These are phyloP conservation scores for Orgyia antiqua DNA, from an alignment of 2,888 invertebrate species.

Conservation along the genomic window DNA sequence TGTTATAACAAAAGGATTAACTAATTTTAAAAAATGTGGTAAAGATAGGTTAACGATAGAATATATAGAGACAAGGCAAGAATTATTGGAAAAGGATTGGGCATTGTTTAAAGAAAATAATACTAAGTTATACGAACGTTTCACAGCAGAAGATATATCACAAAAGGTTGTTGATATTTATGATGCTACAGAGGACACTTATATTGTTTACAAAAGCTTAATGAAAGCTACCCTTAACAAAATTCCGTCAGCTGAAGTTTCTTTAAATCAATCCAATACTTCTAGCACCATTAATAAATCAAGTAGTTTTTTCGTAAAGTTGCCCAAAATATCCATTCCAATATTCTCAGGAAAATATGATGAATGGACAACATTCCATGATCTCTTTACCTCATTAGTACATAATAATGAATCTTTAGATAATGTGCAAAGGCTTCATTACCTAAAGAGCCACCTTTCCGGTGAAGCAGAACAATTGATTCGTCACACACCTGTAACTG, in stretches of 20 bases:
- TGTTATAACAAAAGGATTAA: not conserved
- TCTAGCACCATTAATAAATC: not conserved
- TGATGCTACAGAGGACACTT: constrained; percentile 1
- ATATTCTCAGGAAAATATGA: no score
- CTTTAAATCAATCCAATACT: not conserved
- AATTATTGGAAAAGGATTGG: constrained; percentile 1
- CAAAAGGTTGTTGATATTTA: not conserved
- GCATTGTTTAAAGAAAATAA: not conserved
- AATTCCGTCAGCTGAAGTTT: not conserved
- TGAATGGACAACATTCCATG: no score
- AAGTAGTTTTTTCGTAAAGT: not conserved
- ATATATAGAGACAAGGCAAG: constrained; percentile 1
- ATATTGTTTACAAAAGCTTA: constrained; percentile 1
- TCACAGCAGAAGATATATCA: not conserved
- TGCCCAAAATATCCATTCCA: constrained; percentile 1
- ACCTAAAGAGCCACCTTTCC: not conserved
- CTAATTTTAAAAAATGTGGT: constrained; percentile 1
- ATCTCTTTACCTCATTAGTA: no score
- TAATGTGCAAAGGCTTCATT: no score
- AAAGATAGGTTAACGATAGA: not conserved
- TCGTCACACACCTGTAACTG: constrained; percentile 19
- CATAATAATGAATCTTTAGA: no score
- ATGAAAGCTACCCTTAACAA: not conserved
- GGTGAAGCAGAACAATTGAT: constrained; percentile 17
- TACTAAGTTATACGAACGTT: not conserved